Evolutionary conservation across 2,888 invertebrate species (phyloP), one percentile per base, ranked within the genome.

Genomic region (Bellardia pandia): DNA sequence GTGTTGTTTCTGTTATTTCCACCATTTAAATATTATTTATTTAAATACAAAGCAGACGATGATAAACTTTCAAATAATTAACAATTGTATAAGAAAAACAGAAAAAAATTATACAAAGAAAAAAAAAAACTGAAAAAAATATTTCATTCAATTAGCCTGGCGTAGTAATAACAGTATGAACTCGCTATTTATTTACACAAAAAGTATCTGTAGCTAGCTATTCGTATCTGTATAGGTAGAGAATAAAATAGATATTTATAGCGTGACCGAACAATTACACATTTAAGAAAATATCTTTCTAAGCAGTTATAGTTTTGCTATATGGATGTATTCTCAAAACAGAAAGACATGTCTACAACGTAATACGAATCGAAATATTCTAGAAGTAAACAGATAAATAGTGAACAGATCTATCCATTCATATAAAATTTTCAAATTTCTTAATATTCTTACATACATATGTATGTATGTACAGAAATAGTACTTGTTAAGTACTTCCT

Each of bases 401-500:
- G 4, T 45, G n/a, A 68, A 69, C 56, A 78, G 45, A 68, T 42
- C 30, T 16, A 68, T 42, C 30, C 77, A 77, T 77, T 77, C 66
- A 68, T 77, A 66, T 30, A 77, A 69, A 30, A 23, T 56, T 66
- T 76, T 48, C 9, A n/a, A 60, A 48, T 33, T 45, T 58, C 4
- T 76, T 30, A 69, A 69, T 53, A 53, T 37, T 51, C 30, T 13
- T 48, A 48, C 14, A 45, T 13, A 42, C 58, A 42, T 7, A 72
- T 23, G 6, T 1, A 37, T 23, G 23, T 23, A 23, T 23, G 37
- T 37, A 90, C 88, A 89, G 86, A 75, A 90, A 89, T 89, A 89
- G 42, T 80, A 72, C 23, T 66, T 81, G 66, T 81, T 75, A 64
- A 83, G 76, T 69, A 76, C 76, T 71, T 76, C 71, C 71, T 76